Evolutionary conservation across 2,888 invertebrate species (phyloP).

Genomic region (Hydropsyche betteni): DNA sequence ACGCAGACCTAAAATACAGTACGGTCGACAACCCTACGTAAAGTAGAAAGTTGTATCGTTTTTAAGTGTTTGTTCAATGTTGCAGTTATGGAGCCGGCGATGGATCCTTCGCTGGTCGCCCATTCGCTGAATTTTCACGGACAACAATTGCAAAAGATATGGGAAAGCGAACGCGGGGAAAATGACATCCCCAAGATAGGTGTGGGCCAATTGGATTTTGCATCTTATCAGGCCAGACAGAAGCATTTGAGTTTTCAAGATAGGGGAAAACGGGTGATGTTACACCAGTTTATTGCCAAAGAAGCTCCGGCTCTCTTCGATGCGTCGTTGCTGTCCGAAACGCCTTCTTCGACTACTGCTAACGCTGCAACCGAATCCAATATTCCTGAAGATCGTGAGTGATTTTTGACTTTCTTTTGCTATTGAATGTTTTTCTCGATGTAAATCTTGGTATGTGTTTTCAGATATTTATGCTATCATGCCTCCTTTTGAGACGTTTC

Average conservation of each 20-base stretch:
- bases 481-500: slow-evolving; percentile 88
- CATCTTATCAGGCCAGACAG: slow-evolving; percentile 80
- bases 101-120: slow-evolving; percentile 69
- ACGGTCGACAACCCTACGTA: too few relatives aligned
- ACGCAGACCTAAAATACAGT: too few relatives aligned
- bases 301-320: slow-evolving; percentile 83
- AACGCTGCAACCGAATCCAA: slow-evolving; percentile 64
- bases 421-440: background rate
- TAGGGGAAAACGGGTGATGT: slow-evolving; percentile 80
- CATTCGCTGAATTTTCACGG: slow-evolving; percentile 86
- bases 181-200: slow-evolving; percentile 74
- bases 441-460: slow-evolving; percentile 54
- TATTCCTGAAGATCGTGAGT: slow-evolving; percentile 67
- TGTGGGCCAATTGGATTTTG: slow-evolving; percentile 72
- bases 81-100: slow-evolving; percentile 58
- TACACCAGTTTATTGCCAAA: slow-evolving; percentile 88
- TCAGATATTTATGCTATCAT: slow-evolving; percentile 80
- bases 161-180: slow-evolving; percentile 86
- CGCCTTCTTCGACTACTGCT: slow-evolving; percentile 63
- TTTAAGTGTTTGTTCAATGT: background rate
- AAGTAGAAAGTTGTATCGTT: too few relatives aligned
- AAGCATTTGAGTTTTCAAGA: slow-evolving; percentile 86
- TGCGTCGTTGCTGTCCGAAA: slow-evolving; percentile 62
- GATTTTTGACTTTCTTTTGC: background rate
- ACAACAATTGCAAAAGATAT: slow-evolving; percentile 85